These are phyloP conservation scores for Brachionus asplanchnoidis DNA, from an alignment of 1,140 invertebrate genomes.

Conservation along the genomic window DNA sequence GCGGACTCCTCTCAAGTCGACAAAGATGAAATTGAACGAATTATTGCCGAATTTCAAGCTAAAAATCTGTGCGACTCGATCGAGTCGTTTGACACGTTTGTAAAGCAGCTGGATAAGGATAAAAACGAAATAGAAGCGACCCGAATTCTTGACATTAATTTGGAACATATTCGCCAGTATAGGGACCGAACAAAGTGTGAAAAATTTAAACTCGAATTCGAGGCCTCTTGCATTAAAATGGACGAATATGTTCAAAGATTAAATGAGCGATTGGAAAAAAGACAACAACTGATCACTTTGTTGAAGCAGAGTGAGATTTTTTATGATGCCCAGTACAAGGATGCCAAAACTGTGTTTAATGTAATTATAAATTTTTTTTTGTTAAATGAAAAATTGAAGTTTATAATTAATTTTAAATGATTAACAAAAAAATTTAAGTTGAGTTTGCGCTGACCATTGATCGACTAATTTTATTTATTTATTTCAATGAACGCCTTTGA, in stretches of 20 bases:
- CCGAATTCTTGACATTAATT: background rate
- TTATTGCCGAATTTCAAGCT: constrained; percentile 29
- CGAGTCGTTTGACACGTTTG: background rate
- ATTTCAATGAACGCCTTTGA: no score
- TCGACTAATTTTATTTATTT: no score
- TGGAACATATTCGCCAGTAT: constrained; percentile 45
- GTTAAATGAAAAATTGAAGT: background rate
- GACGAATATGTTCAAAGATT: constrained; percentile 73
- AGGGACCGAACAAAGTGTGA: constrained; percentile 74
- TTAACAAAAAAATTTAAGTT: no score
- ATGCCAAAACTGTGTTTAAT: constrained; percentile 85
- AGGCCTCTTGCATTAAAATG: constrained; percentile 70
- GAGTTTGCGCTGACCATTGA: no score
- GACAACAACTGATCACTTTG: constrained; percentile 68
- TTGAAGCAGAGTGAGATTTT: constrained; percentile 75
- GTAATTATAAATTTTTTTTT: background rate
- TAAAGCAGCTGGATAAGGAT: background rate
- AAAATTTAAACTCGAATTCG: constrained; percentile 79
- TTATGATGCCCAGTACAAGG: constrained; percentile 78
- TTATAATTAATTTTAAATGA: no score
- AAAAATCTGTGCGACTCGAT: constrained; percentile 24
- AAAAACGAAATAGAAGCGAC: background rate
- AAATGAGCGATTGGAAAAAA: constrained; percentile 73
- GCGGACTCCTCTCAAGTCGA: background rate
- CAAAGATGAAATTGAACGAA: constrained; percentile 17